phyloP scores from a whole-genome alignment of 2,888 invertebrate genomes.

The Mimas tiliae region DNA sequence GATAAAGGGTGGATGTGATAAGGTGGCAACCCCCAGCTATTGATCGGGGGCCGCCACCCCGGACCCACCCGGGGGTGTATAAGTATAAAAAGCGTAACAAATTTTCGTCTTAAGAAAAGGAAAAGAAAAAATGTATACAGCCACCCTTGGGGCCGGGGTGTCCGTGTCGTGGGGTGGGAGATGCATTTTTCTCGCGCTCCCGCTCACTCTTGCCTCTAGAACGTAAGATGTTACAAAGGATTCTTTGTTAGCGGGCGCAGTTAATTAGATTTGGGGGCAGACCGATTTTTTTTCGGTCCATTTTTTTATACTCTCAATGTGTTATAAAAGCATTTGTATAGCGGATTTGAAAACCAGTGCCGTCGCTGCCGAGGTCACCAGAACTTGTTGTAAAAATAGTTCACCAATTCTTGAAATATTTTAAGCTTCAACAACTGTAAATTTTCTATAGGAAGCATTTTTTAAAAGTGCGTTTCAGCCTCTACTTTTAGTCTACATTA shows the following conservation, averaged over 20 bases:
- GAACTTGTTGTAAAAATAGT: conserved; percentile 18
- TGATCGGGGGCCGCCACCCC: conserved; percentile 71
- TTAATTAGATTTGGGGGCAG: conserved; percentile 62
- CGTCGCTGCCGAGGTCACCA: conserved; percentile 13
- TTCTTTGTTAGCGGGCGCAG: conserved; percentile 69
- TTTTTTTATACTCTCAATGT: conserved; percentile 20
- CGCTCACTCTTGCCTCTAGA: conserved; percentile 58
- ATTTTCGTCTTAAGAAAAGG: conserved; percentile 85
- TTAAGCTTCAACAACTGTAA: not conserved
- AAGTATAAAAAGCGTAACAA: conserved; percentile 85
- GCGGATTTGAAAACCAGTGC: conserved; percentile 15
- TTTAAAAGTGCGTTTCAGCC: too few relatives aligned
- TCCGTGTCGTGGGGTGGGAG: conserved; percentile 40
- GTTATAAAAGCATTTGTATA: conserved; percentile 19
- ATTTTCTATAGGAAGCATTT: not conserved
- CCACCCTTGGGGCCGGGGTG: conserved; percentile 64
- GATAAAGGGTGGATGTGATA: conserved; percentile 78
- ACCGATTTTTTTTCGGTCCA: conserved; percentile 22
- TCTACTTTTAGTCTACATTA: not conserved
- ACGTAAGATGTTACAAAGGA: conserved; percentile 81
- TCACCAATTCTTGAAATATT: conserved; percentile 9
- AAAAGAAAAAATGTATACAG: conserved; percentile 84
- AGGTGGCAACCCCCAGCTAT: conserved; percentile 64
- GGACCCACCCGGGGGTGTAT: conserved; percentile 51
- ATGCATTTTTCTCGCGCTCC: conserved; percentile 76